Evolutionary conservation across 92 coral and sea anemone genomes (phyloP), one percentile per base, ranked within the genome.

Genomic region (Parazoanthus darwini): DNA sequence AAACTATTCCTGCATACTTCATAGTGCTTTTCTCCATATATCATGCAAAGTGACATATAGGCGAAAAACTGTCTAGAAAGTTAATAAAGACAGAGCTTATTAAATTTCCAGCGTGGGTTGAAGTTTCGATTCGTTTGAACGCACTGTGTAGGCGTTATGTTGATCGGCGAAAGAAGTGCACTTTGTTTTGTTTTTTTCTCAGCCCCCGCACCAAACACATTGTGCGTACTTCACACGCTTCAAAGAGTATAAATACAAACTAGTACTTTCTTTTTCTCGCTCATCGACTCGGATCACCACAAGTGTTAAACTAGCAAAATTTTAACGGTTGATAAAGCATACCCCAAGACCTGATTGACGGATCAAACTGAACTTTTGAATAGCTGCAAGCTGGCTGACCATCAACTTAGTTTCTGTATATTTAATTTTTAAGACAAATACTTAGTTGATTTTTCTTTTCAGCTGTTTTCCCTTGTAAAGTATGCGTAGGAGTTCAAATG

Each of bases 61-160:
- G 8, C 51, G 51, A 6, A 76, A 44, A 76, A 76, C 13, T 22
- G 23, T 74, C 79, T 37, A 38, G 15, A 54, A 54, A 54, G 20
- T 20, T 29, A 63, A 63, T 8, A 48, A 48, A 10, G 51, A 48
- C 11, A 48, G 51, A 48, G 13, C 11, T 48, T 11, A 7, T 29
- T 44, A 44, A 44, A 2, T 20, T 63, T 2, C 3, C 5, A 18
- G 70, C 70, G 25, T 63, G 70, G 70, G 70, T 58, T 58, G 23
- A 15, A 14, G 38, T 7, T 36, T 3, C 4, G 8, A 6, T 74
- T 22, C 22, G 78, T 74, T 74, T 74, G 15, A 20, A 44, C 6
- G 78, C 78, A 44, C 46, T 20, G 80, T 39, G 80, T 76, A 37
- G 80, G 80, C 80, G 80, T 39, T 20, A 8, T 39, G 51, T 76